phyloP scores from a whole-genome alignment of 2,797 vertebrate genomes.

The Ambastaia sidthimunki region DNA sequence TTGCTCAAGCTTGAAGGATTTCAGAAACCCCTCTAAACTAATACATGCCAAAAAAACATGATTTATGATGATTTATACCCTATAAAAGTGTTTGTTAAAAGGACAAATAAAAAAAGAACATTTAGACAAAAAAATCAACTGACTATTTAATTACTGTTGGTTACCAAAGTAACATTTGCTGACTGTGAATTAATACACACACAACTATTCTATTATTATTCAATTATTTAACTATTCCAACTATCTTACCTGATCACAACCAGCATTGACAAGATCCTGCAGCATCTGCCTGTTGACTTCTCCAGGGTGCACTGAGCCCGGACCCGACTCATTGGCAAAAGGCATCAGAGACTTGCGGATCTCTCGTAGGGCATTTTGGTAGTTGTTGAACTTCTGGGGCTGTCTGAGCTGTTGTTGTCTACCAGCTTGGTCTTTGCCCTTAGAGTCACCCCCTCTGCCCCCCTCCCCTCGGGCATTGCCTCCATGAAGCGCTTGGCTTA shows the following conservation, averaged over 20 bases:
- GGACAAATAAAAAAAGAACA: no score
- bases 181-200: neutral
- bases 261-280: constrained; percentile 94
- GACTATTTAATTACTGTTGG: neutral
- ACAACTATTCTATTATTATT: neutral
- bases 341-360: constrained; percentile 97
- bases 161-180: neutral
- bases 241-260: constrained; percentile 91
- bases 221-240: neutral
- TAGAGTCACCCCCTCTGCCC: constrained; percentile 80
- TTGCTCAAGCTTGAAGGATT: neutral
- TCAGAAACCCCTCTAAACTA: neutral
- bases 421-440: constrained; percentile 77
- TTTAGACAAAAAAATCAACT: no score
- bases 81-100: no score
- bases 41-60: neutral
- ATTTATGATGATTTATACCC: no score
- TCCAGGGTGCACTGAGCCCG: constrained; percentile 75
- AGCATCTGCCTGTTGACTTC: constrained; percentile 98
- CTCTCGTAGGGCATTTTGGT: constrained; percentile 94
- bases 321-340: constrained; percentile 83
- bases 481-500: constrained; percentile 84
- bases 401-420: constrained; percentile 86
- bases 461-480: constrained; percentile 79
- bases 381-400: constrained; percentile 93